Base-by-base conservation (phyloP, 2,888 invertebrate genomes). In the Octonoba sinensis region DNA sequence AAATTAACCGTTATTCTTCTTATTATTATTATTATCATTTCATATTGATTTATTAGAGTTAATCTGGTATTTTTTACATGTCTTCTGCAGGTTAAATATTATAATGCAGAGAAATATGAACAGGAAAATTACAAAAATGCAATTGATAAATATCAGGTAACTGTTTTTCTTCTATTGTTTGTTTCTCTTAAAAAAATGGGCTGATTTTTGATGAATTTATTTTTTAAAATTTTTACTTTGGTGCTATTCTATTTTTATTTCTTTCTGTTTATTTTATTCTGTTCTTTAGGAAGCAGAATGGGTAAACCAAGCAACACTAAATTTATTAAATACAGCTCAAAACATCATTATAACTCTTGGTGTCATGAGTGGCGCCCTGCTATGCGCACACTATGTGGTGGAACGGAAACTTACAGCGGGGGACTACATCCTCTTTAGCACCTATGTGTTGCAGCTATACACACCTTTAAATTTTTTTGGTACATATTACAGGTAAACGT, bases 391-490 rank as follows among this genome's bases (percentile, higher is more conserved):
- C 87, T 92, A 96, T 90, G 96, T 96, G 22, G 93, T 93, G 0
- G 82, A 86, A 16, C 89, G 90, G 54, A 88, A 92, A 75, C 90
- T 97, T 36, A 95, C 95, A 0, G 94, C 97, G 16, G 99, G 99
- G 36, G 97, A 98, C 88, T 99, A 97, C 88, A 96, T 97, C 0
- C 91, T 99, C 20, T 99, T 98, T 89, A 94, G 96, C 0, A 94
- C 96, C 1, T 99, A 99, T 87, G 93, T 99, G 22, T 92, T 96
- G 84, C 99, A 96, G 87, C 90, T 99, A 27, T 99, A 98, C 87
- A 94, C 95, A 81, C 99, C 99, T 0, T 90, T 99, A 69, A 99
- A 99, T 90, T 99, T 95, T 94, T 96, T 99, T 88, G 99, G 99
- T 44, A 98, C 97, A 2, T 98, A 97, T 87, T 99, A 99, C 88